Evolutionary conservation across 2,888 invertebrate genomes (phyloP).

Genomic region (Lycophotia porphyrea): DNA sequence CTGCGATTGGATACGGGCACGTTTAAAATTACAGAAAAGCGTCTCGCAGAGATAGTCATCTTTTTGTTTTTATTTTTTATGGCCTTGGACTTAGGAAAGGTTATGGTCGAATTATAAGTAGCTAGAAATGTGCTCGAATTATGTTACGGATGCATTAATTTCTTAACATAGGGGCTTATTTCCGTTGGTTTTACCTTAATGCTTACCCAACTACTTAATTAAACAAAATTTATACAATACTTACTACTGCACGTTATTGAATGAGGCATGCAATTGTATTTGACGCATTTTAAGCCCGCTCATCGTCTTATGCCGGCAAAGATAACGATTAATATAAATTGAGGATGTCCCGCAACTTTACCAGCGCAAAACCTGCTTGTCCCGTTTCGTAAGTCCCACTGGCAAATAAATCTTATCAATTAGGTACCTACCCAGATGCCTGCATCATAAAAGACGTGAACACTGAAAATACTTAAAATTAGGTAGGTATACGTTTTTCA

Average conservation of each 20-base stretch:
- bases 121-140: constrained; percentile 28
- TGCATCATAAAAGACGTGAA: constrained; percentile 14
- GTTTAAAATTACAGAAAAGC: constrained; percentile 48
- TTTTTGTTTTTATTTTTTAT: constrained; percentile 36
- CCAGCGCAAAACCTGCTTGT: constrained; percentile 50
- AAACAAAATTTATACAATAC: not conserved
- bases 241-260: constrained; percentile 20
- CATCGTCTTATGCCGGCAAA: not conserved
- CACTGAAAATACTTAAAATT: constrained; percentile 28
- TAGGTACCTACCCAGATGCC: constrained; percentile 14
- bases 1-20: constrained; percentile 69
- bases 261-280: constrained; percentile 3
- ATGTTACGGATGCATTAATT: constrained; percentile 22
- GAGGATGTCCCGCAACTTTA: constrained; percentile 37
- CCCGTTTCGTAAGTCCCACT: constrained; percentile 33
- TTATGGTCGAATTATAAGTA: constrained; percentile 29
- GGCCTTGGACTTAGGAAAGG: constrained; percentile 40
- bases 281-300: constrained; percentile 33
- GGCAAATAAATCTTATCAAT: constrained; percentile 46
- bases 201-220: not conserved
- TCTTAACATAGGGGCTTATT: constrained; percentile 23
- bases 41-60: constrained; percentile 42
- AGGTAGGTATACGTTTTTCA: constrained; percentile 25
- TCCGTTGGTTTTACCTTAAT: constrained; percentile 28
- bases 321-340: constrained; percentile 36